These are phyloP conservation scores for Alviniconcha strummeri DNA, from an alignment of 2,888 invertebrate genomes.

Conservation along the genomic window DNA sequence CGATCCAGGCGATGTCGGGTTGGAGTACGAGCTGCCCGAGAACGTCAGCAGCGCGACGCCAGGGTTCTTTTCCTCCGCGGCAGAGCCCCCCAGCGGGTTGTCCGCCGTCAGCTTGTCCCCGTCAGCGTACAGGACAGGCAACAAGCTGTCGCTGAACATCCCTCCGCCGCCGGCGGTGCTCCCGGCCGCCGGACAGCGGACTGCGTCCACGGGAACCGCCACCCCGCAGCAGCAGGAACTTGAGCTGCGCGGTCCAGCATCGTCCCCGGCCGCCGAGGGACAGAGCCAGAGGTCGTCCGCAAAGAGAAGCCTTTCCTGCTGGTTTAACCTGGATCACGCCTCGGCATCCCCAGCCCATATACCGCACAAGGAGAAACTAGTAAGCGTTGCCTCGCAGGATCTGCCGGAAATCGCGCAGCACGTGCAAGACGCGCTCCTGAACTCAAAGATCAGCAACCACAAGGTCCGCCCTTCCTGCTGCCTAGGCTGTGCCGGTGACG, in stretches of 20 bases:
- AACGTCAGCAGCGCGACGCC: not conserved
- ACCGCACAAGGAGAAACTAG: too few relatives aligned
- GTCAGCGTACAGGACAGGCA: not conserved
- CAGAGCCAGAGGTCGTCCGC: too few relatives aligned
- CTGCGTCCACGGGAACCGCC: not conserved
- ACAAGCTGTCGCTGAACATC: constrained; percentile 11
- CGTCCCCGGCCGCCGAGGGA: too few relatives aligned
- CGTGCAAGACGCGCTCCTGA: not conserved
- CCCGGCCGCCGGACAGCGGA: not conserved
- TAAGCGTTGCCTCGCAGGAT: not conserved
- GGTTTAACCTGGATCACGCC: not conserved
- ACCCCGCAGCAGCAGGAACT: too few relatives aligned
- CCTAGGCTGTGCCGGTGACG: constrained; percentile 1
- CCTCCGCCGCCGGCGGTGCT: not conserved
- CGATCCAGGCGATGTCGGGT: not conserved
- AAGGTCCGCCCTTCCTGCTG: not conserved
- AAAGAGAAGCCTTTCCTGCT: not conserved
- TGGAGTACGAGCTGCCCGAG: constrained; percentile 15
- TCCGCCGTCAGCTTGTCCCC: not conserved
- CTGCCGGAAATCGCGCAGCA: not conserved
- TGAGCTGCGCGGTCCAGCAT: too few relatives aligned
- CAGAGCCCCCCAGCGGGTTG: not conserved
- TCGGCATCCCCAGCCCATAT: not conserved
- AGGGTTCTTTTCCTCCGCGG: not conserved
- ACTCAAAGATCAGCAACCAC: not conserved